Conservation (phyloP, 2,113 vertebrate genomes). For the Amphiprion percula region DNA sequence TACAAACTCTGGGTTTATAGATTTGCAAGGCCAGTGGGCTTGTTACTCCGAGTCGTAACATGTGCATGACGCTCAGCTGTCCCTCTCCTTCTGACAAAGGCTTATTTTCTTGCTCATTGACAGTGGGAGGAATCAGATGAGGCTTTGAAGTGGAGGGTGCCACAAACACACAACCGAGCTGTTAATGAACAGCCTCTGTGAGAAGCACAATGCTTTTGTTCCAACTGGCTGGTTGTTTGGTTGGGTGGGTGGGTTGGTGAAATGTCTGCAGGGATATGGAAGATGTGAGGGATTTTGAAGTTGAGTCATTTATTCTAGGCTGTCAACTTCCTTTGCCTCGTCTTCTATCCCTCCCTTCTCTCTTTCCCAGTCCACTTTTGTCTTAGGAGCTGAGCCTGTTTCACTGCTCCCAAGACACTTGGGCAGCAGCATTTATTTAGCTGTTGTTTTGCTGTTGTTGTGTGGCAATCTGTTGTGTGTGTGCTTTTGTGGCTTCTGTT, state of each 20-base stretch:
- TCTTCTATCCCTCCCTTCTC: slow-evolving; percentile 30
- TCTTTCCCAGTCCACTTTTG: slow-evolving; percentile 37
- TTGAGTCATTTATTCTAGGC: slow-evolving; percentile 79
- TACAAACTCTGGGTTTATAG: slow-evolving; percentile 26
- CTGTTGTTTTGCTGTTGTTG: slow-evolving; percentile 57
- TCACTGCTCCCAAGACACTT: slow-evolving; percentile 58
- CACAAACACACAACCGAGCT: slow-evolving; percentile 62
- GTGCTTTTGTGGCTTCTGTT: slow-evolving; percentile 35
- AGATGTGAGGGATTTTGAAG: slow-evolving; percentile 81
- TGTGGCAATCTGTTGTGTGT: slow-evolving; percentile 37
- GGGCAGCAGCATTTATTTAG: slow-evolving; percentile 65
- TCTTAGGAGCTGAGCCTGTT: slow-evolving; percentile 28
- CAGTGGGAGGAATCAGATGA: slow-evolving; percentile 59
- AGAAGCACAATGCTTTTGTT: slow-evolving; percentile 61
- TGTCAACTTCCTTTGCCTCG: slow-evolving; percentile 64
- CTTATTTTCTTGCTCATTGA: slow-evolving; percentile 45
- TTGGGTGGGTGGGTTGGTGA: slow-evolving; percentile 58
- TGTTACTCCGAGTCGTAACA: slow-evolving; percentile 51
- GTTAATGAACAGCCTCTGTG: slow-evolving; percentile 74
- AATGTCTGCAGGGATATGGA: slow-evolving; percentile 69
- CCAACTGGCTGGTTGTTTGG: slow-evolving; percentile 53
- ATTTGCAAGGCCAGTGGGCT: slow-evolving; percentile 37
- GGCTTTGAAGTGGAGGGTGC: slow-evolving; percentile 67
- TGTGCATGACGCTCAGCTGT: slow-evolving; percentile 43
- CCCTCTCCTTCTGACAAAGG: slow-evolving; percentile 39